phyloP scores from a whole-genome alignment of 2,888 invertebrate genomes.

The Deroplatys truncata region DNA sequence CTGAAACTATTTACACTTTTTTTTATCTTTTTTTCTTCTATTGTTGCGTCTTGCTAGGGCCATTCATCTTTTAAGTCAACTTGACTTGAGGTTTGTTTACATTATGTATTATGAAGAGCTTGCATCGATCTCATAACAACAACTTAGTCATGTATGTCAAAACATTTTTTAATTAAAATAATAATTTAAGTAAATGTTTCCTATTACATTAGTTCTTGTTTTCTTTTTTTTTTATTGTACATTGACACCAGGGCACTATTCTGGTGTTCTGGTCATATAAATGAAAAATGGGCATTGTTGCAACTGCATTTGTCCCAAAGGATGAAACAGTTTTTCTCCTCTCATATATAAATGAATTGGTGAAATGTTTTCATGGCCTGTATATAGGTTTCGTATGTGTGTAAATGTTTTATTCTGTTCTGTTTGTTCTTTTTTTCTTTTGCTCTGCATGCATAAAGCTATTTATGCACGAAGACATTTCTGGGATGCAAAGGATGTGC shows the following conservation, averaged over 20 bases:
- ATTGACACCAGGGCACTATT: neutral
- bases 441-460: neutral
- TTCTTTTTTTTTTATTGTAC: neutral
- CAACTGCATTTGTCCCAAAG: neutral
- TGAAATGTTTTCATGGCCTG: neutral
- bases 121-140: slow-evolving; percentile 30
- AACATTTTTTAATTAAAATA: slow-evolving; percentile 20
- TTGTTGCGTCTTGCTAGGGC: neutral
- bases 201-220: slow-evolving; percentile 12
- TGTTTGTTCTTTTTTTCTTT: neutral
- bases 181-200: slow-evolving; percentile 27
- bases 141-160: slow-evolving; percentile 29
- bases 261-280: neutral
- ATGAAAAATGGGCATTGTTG: slow-evolving; percentile 12
- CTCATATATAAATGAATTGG: neutral
- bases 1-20: neutral
- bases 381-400: neutral
- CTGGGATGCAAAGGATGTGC: neutral
- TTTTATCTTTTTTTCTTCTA: neutral
- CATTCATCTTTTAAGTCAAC: neutral
- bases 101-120: slow-evolving; percentile 13
- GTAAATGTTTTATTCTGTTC: neutral
- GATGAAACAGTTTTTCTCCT: neutral
- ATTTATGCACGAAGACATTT: neutral
- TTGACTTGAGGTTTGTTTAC: neutral